Evolutionary conservation across 2,797 vertebrate species (phyloP), one percentile per base, ranked within the genome.

Genomic region (Clarias pachynema): DNA sequence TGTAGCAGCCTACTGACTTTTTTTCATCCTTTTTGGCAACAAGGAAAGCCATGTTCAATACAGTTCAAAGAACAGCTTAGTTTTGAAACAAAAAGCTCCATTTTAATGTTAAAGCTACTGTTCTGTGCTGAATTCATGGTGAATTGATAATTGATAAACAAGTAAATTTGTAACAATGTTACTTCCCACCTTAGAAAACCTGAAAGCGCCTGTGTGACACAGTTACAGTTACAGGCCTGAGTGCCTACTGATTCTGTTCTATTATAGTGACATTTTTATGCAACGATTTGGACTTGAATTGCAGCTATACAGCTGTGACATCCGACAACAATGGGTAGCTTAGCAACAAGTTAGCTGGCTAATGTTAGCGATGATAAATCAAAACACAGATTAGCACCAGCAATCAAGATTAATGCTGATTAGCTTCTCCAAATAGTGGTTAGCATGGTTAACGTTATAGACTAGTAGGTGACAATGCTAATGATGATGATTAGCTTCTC

Each of bases 21-120:
- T 62, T 53, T 16, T 57, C 26, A 66, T 81, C 62, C 68, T 79
- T 86, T 87, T 84, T 84, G 49, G 65, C 66, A 79, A 53, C 81
- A 82, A 37, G 86, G 77, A 74, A 34, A 16, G 31, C 24, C 78
- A 15, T 56, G 31, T 75, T 86, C 69, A 40, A 26, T 49, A 84
- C 44, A 49, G 44, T 49, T 49, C 37, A 49, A 18, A 78, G 7
- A 68, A 84, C 29, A 10, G 49, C 37, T 78, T 69, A 57, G 1
- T 68, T 66, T 24, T 3, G 20, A 84, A 84, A 66, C 40, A 37
- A 77, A 83, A 68, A 53, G 49, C 62, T 68, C 29, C 18, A 68
- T 68, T 75, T n/a, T 31, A 37, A 40, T 15, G n/a, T 53, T 15
- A 14, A 44, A n/a, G 15, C 34, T 49, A 9, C 12, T 26, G 24